These are phyloP conservation scores for Muscidifurax raptorellus DNA, from an alignment of 1,140 invertebrate species.

Conservation along the genomic window DNA sequence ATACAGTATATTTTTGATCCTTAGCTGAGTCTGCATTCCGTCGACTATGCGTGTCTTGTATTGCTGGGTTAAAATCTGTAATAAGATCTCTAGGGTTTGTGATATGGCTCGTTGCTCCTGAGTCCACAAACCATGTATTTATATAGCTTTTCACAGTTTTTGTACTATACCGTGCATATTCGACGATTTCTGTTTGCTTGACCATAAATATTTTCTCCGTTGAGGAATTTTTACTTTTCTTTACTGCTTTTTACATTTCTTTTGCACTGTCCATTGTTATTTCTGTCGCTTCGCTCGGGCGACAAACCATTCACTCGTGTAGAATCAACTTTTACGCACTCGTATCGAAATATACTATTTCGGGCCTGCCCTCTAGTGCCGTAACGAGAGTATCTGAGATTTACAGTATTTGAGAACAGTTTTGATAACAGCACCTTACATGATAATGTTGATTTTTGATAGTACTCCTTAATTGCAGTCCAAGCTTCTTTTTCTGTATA, in stretches of 20 bases:
- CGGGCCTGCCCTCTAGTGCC: conserved; percentile 50
- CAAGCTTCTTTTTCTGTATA: conserved; percentile 39
- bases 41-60: neutral
- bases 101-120: conserved; percentile 46
- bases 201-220: conserved; percentile 2
- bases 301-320: too few species aligned
- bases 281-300: conserved; percentile 9
- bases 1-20: neutral
- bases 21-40: neutral
- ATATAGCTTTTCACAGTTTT: too few species aligned
- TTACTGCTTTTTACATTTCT: conserved; percentile 21
- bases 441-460: conserved; percentile 28
- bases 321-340: neutral
- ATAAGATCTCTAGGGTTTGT: conserved; percentile 25
- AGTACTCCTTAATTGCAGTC: conserved; percentile 44
- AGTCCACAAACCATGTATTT: conserved; percentile 37
- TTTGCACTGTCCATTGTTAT: conserved; percentile 8
- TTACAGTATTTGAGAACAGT: neutral
- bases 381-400: conserved; percentile 46
- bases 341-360: conserved; percentile 45
- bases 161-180: neutral
- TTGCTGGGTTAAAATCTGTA: neutral
- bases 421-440: conserved; percentile 17
- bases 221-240: neutral
- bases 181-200: neutral